Evolutionary conservation across 2,888 invertebrate species (phyloP).

Genomic region (Lepetodrilus schrolli): DNA sequence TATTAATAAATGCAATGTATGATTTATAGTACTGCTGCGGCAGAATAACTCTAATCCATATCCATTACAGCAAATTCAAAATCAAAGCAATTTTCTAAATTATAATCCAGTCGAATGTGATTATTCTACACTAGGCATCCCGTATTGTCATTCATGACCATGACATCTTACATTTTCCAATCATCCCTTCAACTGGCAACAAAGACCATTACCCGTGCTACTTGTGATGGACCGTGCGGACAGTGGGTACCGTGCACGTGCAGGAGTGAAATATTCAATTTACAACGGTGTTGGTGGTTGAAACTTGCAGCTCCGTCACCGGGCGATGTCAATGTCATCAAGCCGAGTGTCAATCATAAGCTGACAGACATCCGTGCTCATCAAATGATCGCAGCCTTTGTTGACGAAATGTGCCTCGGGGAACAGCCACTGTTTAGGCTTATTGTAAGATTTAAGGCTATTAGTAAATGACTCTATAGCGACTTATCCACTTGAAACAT

Average conservation of each 20-base stretch:
- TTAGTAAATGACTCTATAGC: too few relatives aligned
- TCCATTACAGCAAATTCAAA: slow-evolving; percentile 18
- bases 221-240: not conserved
- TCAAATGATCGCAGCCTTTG: not conserved
- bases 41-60: not conserved
- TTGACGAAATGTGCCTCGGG: not conserved
- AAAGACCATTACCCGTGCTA: not conserved
- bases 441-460: too few relatives aligned
- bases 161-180: slow-evolving; percentile 2
- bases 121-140: not conserved
- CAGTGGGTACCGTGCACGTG: slow-evolving; percentile 1
- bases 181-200: not conserved
- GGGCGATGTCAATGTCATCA: not conserved
- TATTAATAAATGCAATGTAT: not conserved
- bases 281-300: not conserved
- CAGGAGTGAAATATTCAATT: slow-evolving; percentile 25
- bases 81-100: not conserved
- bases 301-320: slow-evolving; percentile 5
- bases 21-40: slow-evolving; percentile 3
- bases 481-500: too few relatives aligned
- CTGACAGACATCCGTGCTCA: not conserved
- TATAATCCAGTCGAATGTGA: slow-evolving; percentile 9
- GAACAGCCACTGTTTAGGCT: too few relatives aligned
- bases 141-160: slow-evolving; percentile 1
- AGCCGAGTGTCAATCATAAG: not conserved